phyloP scores from a whole-genome alignment of 1,140 invertebrate species.

The Diabrotica virgifera region DNA sequence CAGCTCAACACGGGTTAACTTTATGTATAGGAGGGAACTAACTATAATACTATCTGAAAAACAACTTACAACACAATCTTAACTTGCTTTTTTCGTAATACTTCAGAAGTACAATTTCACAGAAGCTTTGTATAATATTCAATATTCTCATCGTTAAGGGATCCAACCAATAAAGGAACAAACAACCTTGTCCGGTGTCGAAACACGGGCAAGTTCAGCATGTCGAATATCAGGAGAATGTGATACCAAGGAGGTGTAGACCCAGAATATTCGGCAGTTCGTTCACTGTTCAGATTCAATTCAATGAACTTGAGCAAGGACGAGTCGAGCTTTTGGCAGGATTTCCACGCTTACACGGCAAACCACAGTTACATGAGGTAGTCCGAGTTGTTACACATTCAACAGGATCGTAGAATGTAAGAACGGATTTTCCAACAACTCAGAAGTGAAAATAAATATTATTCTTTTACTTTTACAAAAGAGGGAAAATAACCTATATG shows the following conservation, averaged over 20 bases:
- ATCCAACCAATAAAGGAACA: neutral
- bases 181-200: constrained; percentile 23
- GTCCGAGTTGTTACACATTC: neutral
- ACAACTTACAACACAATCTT: neutral
- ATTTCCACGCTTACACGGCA: no score
- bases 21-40: no score
- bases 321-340: neutral
- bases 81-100: neutral
- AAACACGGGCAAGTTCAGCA: constrained; percentile 13
- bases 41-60: no score
- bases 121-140: no score
- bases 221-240: constrained; percentile 18
- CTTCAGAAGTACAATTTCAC: no score
- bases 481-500: no score
- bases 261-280: constrained; percentile 14
- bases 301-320: neutral
- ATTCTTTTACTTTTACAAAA: no score
- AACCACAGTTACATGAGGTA: neutral
- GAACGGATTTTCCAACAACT: neutral
- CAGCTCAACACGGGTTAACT: no score
- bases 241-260: constrained; percentile 4
- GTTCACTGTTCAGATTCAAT: neutral
- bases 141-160: no score
- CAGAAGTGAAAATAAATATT: no score
- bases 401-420: neutral